Base-by-base conservation (phyloP, 2,113 vertebrate genomes). In the Tetrax tetrax region DNA sequence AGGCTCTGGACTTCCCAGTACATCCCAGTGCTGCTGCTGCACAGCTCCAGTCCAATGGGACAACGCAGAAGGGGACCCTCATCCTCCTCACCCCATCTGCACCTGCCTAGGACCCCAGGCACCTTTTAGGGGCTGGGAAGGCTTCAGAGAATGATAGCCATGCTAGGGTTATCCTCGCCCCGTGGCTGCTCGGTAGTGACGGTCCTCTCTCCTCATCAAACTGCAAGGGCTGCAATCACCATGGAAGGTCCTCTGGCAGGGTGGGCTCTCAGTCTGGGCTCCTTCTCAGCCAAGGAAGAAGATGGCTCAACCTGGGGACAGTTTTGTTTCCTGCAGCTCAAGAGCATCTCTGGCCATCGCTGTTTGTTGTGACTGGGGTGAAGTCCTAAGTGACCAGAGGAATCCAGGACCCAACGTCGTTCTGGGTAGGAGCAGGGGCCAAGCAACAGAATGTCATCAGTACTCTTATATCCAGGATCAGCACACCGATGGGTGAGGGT, bases 341-440 rank as follows among this genome's bases (percentile, higher is more conserved):
- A 51, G 8, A 91, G 38, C 48, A 87, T 27, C 64, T 66, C 31
- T 74, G 64, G 31, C 10, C 68, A 93, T 63, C 15, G 16, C 57
- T 23, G 28, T 28, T 27, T 7, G 33, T 19, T 33, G 64, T 74
- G 29, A 51, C 6, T 31, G 45, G 8, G 31, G 2, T 4, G 20
- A 77, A 89, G 59, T 61, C 66, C 63, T 21, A 11, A 0, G 0
- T 9, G 24, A 80, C 16, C 60, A 83, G 37, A 91, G 33, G 60
- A 80, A 88, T 90, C 66, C 84, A 63, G 53, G 57, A 72, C 15
- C 31, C 47, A 31, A 0, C 0, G 0, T 47, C 0, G 0, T 19
- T 50, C n/a, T 31, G 51, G 28, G 7, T 4, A 90, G 71, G 35
- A 82, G 75, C 38, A 47, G 54, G 35, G 38, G 14, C 25, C 0